A percentile compares a stretch with the other conserved stretches of the same genome.
These are phyloP conservation scores for Dendropsophus ebraccatus DNA, from an alignment of 2,113 vertebrate species.

Conservation along the genomic window DNA sequence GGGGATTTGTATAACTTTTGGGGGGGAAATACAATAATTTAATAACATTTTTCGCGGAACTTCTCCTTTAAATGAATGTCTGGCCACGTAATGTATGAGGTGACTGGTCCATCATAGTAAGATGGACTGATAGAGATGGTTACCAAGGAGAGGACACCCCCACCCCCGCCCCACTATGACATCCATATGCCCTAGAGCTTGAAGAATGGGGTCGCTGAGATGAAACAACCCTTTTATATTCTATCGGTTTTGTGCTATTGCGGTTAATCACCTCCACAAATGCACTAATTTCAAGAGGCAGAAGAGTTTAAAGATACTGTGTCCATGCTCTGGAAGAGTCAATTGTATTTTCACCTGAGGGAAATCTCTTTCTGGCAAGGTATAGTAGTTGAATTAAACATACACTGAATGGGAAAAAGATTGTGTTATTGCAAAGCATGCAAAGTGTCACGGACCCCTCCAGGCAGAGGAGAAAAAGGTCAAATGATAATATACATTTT, in stretches of 20 bases:
- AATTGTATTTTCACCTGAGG: conserved; percentile 24
- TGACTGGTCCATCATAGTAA: too few relatives aligned
- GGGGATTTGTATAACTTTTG: too few relatives aligned
- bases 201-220: too few relatives aligned
- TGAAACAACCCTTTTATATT: not conserved
- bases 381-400: conserved; percentile 32
- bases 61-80: too few relatives aligned
- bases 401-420: conserved; percentile 1
- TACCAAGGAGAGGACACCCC: too few relatives aligned
- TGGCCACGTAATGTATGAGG: too few relatives aligned
- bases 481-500: conserved; percentile 26
- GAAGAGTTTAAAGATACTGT: conserved; percentile 17
- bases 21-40: too few relatives aligned
- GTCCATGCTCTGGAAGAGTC: not conserved
- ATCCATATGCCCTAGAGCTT: too few relatives aligned
- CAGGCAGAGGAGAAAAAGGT: conserved; percentile 35
- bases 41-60: too few relatives aligned
- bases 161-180: too few relatives aligned
- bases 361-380: conserved; percentile 8
- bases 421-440: conserved; percentile 26
- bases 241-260: not conserved
- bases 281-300: not conserved
- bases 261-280: not conserved
- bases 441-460: conserved; percentile 11
- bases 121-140: too few relatives aligned